A percentile compares a stretch with the other conserved stretches of the same genome.
Evolutionary conservation across 2,888 invertebrate genomes (phyloP).

Genomic region (Synergus gifuensis): DNA sequence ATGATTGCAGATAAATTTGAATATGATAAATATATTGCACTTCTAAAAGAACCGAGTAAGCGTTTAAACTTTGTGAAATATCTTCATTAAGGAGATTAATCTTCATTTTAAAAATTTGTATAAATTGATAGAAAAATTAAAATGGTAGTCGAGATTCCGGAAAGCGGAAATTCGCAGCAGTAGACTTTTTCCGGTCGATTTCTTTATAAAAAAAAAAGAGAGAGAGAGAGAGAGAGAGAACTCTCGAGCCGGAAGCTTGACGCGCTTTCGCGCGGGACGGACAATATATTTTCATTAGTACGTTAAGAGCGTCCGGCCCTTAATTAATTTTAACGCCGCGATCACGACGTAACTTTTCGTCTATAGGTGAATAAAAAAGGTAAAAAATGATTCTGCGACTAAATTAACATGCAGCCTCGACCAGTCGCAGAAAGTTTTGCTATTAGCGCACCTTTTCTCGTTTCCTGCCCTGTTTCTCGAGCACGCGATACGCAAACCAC

Average conservation of each 20-base stretch:
- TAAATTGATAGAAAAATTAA: slow-evolving; percentile 30
- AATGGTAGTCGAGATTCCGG: slow-evolving; percentile 27
- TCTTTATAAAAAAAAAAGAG: slow-evolving; percentile 33
- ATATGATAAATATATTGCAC: not conserved
- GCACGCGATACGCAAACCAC: slow-evolving; percentile 32
- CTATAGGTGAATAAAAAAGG: slow-evolving; percentile 47
- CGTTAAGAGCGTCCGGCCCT: slow-evolving; percentile 53
- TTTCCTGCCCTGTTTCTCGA: slow-evolving; percentile 35
- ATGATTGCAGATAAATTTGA: not conserved
- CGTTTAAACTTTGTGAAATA: not conserved
- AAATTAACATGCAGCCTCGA: slow-evolving; percentile 50
- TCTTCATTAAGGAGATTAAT: slow-evolving; percentile 18
- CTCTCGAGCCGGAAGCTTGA: slow-evolving; percentile 34
- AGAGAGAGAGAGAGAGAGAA: not conserved
- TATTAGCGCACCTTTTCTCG: slow-evolving; percentile 44
- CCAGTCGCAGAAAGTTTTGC: slow-evolving; percentile 41
- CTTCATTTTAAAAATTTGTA: slow-evolving; percentile 36
- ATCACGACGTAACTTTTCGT: slow-evolving; percentile 53
- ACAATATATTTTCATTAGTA: slow-evolving; percentile 60
- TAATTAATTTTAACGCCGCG: slow-evolving; percentile 59
- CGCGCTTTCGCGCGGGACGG: slow-evolving; percentile 44
- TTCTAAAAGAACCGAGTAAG: slow-evolving; percentile 2
- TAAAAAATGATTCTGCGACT: slow-evolving; percentile 39
- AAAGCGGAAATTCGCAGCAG: slow-evolving; percentile 41
- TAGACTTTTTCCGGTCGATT: slow-evolving; percentile 41